Base-by-base conservation (phyloP, 2,797 vertebrate genomes). In the Spinibarbus caldwelli region DNA sequence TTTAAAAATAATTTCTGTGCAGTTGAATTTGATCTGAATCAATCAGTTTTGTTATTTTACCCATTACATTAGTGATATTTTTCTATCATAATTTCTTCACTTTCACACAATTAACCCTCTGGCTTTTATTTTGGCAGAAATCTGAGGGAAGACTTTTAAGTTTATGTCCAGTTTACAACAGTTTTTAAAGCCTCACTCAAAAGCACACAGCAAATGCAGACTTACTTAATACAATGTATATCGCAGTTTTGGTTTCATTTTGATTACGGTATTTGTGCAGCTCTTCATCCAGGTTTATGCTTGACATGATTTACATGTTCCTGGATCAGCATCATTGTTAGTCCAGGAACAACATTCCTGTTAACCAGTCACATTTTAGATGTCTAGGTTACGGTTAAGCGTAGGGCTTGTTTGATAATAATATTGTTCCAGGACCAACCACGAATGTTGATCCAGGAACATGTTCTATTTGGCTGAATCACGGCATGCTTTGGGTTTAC, bases 391-490 rank as follows among this genome's bases (percentile, higher is more conserved):
- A 77, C 6, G 34, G 49, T 38, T 38, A 38, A 57, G 12, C 21
- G 0, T 17, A 36, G 34, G 23, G 36, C 7, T 59, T 59, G n/a
- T 70, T 81, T 71, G 38, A 73, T 43, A 47, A 29, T 9, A 73
- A 72, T 82, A 41, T 11, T 77, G 75, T 54, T 77, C 34, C 23
- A 54, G 36, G 67, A 71, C 10, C 26, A 29, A 71, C 54, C 75
- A 38, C 36, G 2, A 6, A 38, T 29, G 36, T 62, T 78, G 36
- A 62, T 62, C n/a, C 54, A 41, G n/a, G n/a, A 82, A 45, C 52
- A 62, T 73, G 52, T 73, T 34, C 52, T 71, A 23, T n/a, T 59
- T 72, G n/a, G 31, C 23, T 29, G 1, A 70, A 70, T 68, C 23
- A 38, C 23, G 5, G 17, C 52, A 14, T 43, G 80, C 1, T 29